Conservation (phyloP, 2,797 vertebrate species). For the Aotus griseimembra region DNA sequence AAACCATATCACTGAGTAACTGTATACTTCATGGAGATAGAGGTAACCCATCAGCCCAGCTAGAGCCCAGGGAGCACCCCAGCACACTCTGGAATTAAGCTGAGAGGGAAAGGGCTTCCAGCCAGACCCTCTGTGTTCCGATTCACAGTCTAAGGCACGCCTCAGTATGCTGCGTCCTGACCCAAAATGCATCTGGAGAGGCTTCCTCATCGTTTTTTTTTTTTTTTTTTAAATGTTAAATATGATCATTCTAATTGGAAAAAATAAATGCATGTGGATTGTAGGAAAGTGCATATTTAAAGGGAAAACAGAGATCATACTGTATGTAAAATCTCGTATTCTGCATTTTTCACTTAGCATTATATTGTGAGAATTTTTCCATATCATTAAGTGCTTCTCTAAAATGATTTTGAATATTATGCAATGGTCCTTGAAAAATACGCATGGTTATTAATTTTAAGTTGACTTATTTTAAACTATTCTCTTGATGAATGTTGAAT, state of each 20-base stretch:
- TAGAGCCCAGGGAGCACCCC: background rate
- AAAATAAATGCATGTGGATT: background rate
- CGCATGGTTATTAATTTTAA: background rate
- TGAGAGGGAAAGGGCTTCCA: background rate
- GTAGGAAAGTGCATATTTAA: background rate
- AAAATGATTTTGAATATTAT: background rate
- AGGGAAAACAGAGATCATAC: background rate
- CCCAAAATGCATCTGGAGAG: background rate
- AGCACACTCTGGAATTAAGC: fast-evolving
- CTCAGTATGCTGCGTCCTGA: too few species aligned
- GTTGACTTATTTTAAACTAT: background rate
- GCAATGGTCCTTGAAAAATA: background rate
- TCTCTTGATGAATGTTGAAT: background rate
- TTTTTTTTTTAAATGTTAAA: background rate
- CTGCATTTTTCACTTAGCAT: background rate
- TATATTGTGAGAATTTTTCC: background rate
- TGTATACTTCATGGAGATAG: fast-evolving
- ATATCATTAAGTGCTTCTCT: background rate
- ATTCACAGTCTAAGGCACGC: background rate
- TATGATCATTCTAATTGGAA: background rate
- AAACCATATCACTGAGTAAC: too few species aligned
- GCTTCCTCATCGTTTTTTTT: background rate
- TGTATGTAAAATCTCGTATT: background rate
- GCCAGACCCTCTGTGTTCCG: fast-evolving
- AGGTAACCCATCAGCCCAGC: too few species aligned